Percentiles rank a stretch among this genome's conserved stretches.
Conservation (phyloP, 1,140 invertebrate species). For the Colletes latitarsis region DNA sequence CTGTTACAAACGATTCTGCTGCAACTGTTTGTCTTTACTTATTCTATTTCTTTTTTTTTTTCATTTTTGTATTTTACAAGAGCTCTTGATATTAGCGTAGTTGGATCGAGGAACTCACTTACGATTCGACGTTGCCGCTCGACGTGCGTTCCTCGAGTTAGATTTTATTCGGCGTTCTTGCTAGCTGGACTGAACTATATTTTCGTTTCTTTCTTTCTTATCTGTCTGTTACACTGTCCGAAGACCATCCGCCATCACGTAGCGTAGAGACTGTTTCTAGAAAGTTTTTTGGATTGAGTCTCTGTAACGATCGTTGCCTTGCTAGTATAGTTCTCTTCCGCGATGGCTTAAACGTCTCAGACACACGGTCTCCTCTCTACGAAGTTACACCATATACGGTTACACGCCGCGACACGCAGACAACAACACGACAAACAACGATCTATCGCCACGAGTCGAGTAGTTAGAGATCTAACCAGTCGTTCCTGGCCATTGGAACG, state of each 20-base stretch:
- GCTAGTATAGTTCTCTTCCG: constrained; percentile 22
- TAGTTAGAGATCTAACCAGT: background rate
- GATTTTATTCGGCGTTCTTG: constrained; percentile 13
- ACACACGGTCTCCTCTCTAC: constrained; percentile 8
- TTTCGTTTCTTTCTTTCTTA: background rate
- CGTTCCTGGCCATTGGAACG: background rate
- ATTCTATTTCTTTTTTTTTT: background rate
- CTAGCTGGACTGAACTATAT: background rate
- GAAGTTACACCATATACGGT: background rate
- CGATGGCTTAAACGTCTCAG: background rate
- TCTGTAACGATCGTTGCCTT: constrained; percentile 19
- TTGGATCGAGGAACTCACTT: background rate
- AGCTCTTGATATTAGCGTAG: constrained; percentile 18
- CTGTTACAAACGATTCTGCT: constrained; percentile 9
- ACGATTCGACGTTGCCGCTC: background rate
- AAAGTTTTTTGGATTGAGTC: background rate
- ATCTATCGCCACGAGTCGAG: background rate
- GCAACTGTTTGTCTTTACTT: constrained; percentile 3
- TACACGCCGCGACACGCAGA: constrained; percentile 1
- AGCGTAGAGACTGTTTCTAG: constrained; percentile 29
- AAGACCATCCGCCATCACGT: constrained; percentile 16
- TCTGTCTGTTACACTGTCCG: background rate
- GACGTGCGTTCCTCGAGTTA: constrained; percentile 29
- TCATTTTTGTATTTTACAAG: background rate
- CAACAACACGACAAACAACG: background rate